These are phyloP conservation scores for Smutsia temminckii DNA, from an alignment of 2,797 vertebrate genomes.

Conservation along the genomic window DNA sequence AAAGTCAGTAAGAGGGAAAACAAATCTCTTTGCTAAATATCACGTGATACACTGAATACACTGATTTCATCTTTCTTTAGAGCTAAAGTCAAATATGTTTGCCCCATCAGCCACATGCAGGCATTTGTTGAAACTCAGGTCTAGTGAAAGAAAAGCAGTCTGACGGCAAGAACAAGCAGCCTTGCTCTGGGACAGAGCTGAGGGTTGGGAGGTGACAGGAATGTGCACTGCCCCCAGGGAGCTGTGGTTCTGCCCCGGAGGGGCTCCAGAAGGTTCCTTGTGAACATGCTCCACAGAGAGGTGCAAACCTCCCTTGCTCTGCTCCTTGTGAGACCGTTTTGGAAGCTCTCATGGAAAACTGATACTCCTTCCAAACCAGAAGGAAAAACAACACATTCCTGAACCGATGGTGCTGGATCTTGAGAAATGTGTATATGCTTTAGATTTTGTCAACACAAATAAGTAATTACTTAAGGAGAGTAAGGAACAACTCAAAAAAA, in stretches of 20 bases:
- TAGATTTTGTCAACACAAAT: not conserved
- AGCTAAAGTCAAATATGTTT: not conserved
- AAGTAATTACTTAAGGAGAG: too few relatives aligned
- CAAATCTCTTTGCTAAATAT: not conserved
- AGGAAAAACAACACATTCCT: not conserved
- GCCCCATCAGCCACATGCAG: not conserved
- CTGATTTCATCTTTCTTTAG: not conserved
- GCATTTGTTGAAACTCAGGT: not conserved
- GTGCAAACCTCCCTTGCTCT: too few relatives aligned
- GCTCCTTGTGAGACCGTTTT: not conserved
- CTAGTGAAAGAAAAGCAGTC: not conserved
- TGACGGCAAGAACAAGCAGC: accelerated
- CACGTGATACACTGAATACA: not conserved
- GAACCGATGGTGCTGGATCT: not conserved
- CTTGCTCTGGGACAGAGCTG: not conserved
- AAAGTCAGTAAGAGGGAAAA: slow-evolving; percentile 13
- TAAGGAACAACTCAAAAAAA: not conserved
- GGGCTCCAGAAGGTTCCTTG: not conserved
- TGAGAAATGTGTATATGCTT: not conserved
- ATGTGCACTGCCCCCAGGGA: too few relatives aligned
- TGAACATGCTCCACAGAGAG: accelerated
- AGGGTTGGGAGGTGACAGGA: too few relatives aligned
- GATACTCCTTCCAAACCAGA: not conserved
- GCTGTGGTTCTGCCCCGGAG: accelerated
- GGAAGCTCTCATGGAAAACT: not conserved